Evolutionary conservation across 1,140 invertebrate genomes (phyloP).

Genomic region (Conopomorpha cramerella): DNA sequence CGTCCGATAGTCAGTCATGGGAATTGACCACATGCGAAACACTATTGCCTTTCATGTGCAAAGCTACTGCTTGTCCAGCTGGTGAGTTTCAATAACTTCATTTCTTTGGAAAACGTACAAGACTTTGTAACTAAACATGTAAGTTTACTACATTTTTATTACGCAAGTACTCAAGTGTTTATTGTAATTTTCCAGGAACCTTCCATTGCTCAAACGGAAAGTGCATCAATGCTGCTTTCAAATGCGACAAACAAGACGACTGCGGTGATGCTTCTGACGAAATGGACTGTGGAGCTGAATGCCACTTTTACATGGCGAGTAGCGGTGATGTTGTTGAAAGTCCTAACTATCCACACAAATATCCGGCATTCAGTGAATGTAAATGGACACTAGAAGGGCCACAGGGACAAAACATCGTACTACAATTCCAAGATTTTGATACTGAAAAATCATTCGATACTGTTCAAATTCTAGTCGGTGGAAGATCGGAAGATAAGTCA

Average conservation of each 20-base stretch:
- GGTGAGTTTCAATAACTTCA: slow-evolving; percentile 68
- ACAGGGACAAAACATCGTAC: slow-evolving; percentile 89
- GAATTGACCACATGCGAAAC: slow-evolving; percentile 91
- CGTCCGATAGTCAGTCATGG: slow-evolving; percentile 88
- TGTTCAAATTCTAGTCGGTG: slow-evolving; percentile 93
- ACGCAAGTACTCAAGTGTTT: slow-evolving; percentile 11
- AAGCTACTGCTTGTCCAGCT: slow-evolving; percentile 86
- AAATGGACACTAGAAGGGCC: slow-evolving; percentile 97
- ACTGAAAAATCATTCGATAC: slow-evolving; percentile 96
- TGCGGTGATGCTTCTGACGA: slow-evolving; percentile 92
- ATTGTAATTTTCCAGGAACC: slow-evolving; percentile 65
- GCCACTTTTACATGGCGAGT: slow-evolving; percentile 91
- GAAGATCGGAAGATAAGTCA: slow-evolving; percentile 91
- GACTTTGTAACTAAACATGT: no score
- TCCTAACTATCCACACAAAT: slow-evolving; percentile 92
- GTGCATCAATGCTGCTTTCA: slow-evolving; percentile 88
- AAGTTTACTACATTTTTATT: slow-evolving; percentile 9
- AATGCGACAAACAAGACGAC: slow-evolving; percentile 91
- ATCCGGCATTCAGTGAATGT: slow-evolving; percentile 86
- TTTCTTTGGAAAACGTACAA: no score
- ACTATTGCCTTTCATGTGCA: slow-evolving; percentile 92
- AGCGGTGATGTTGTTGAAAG: slow-evolving; percentile 95
- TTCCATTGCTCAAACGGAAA: slow-evolving; percentile 92
- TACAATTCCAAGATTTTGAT: slow-evolving; percentile 96
- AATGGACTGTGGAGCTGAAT: slow-evolving; percentile 84